These are phyloP conservation scores for Didymodactylos carnosus DNA, from an alignment of 2,888 invertebrate genomes.

Conservation along the genomic window DNA sequence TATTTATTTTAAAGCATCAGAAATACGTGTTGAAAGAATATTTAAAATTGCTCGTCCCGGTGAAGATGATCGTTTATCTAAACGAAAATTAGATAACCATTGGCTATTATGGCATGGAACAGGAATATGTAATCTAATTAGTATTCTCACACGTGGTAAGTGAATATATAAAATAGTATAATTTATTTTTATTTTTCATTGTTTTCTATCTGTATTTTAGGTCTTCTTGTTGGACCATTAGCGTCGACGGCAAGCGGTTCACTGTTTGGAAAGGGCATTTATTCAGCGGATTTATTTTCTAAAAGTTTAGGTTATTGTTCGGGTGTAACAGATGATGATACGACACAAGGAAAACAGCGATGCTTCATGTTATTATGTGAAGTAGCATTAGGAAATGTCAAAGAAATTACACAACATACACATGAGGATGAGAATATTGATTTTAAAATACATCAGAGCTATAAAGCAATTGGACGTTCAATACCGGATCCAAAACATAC, in stretches of 20 bases:
- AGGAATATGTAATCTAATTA: slow-evolving; percentile 35
- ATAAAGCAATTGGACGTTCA: neutral
- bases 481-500: slow-evolving; percentile 5
- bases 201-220: neutral
- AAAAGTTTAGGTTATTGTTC: slow-evolving; percentile 35
- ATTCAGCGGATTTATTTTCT: slow-evolving; percentile 37
- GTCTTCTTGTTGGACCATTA: neutral
- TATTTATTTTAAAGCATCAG: too few species aligned
- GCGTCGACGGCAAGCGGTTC: slow-evolving; percentile 30
- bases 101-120: slow-evolving; percentile 39
- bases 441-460: neutral
- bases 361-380: slow-evolving; percentile 37
- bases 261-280: slow-evolving; percentile 37
- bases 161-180: too few species aligned
- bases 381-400: slow-evolving; percentile 28
- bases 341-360: neutral
- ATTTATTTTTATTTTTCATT: slow-evolving; percentile 30
- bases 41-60: slow-evolving; percentile 24
- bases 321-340: slow-evolving; percentile 20
- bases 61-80: slow-evolving; percentile 21
- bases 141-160: slow-evolving; percentile 36
- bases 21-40: slow-evolving; percentile 22
- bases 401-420: slow-evolving; percentile 2
- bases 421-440: neutral
- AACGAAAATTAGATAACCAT: slow-evolving; percentile 22